Base-by-base conservation (phyloP, 2,797 vertebrate genomes). In the Allobates femoralis region DNA sequence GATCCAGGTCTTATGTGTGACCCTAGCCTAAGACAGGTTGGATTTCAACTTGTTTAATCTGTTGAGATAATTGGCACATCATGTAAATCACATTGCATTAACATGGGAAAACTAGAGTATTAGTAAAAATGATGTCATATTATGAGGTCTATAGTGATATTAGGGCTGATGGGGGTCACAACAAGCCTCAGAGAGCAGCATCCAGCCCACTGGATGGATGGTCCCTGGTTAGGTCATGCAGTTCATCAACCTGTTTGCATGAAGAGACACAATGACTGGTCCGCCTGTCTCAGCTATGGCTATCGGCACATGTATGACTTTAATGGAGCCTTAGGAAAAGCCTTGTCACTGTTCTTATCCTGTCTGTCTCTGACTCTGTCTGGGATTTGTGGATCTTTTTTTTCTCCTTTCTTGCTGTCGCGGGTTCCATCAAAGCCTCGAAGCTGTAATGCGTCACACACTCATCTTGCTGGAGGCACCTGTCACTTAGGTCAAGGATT, bases 401-500 rank as follows among this genome's bases (percentile, higher is more conserved):
- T n/a, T 66, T 79, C 58, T n/a, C 15, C 71, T 82, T 81, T 81
- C 75, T n/a, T 62, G 58, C 80, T 60, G 80, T 87, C 79, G 81
- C 37, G 30, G 73, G 56, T 14, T 67, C 30, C 64, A 86, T 67
- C 80, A 87, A 79, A 87, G 81, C 75, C 66, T 83, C 14, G 30
- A 21, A 58, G 51, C 78, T 62, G 81, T 84, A 53, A 83, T 87
- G 66, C 56, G 75, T 84, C 64, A 79, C 16, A 73, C 37, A 19
- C 32, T 60, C 62, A 28, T 50, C 26, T 83, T 84, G 75, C 86
- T 84, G 81, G 64, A 71, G 86, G 86, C 86, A 87, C 64, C 81
- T 87, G 81, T 79, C 86, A 87, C 76, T 87, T 81, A 87, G 86
- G 79, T 58, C 55, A 55, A 32, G 75, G 86, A 84, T 83, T 78